These are phyloP conservation scores for Centroberyx gerrardi DNA, from an alignment of 2,797 vertebrate species.

Conservation along the genomic window DNA sequence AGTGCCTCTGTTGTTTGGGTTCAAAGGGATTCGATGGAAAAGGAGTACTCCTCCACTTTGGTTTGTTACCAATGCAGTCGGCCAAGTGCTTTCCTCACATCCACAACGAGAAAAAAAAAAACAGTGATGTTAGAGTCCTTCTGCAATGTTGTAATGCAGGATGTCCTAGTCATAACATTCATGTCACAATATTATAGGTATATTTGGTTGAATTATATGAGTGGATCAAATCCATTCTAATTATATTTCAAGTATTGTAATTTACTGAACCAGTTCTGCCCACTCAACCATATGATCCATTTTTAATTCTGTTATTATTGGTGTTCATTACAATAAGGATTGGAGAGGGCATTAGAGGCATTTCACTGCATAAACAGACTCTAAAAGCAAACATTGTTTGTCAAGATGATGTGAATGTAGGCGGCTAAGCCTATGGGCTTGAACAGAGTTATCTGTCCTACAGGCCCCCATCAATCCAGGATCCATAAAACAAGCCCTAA, in stretches of 20 bases:
- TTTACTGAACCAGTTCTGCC: neutral
- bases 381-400: conserved; percentile 15
- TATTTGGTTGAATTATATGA: neutral
- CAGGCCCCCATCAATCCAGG: neutral
- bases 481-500: conserved; percentile 20
- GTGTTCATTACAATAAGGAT: neutral
- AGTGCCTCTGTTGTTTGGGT: conserved; percentile 36
- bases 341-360: neutral
- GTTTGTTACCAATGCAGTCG: conserved; percentile 21
- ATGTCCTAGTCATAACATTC: neutral
- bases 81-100: neutral
- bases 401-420: neutral
- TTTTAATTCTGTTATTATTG: conserved; percentile 15
- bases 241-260: neutral
- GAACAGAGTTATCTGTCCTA: neutral
- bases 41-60: conserved; percentile 18
- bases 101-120: conserved; percentile 1
- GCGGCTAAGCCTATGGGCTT: neutral
- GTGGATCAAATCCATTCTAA: neutral
- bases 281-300: neutral
- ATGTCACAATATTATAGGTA: no score
- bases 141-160: conserved; percentile 1
- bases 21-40: conserved; percentile 40
- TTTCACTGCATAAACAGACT: neutral
- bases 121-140: neutral